Conservation (phyloP, 2,797 vertebrate genomes). For the Aeoliscus strigatus region DNA sequence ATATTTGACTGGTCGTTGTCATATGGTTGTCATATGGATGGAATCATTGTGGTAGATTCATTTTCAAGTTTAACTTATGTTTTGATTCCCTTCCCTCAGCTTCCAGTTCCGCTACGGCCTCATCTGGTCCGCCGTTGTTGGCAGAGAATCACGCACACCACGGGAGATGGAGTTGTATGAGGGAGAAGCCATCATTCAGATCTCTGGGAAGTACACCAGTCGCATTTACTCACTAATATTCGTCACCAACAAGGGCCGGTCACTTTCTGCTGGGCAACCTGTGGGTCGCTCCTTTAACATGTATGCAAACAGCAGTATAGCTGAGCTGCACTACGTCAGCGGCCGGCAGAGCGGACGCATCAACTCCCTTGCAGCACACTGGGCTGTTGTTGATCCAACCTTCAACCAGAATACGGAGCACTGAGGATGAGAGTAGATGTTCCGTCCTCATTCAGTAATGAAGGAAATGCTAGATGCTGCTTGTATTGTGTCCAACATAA, state of each 20-base stretch:
- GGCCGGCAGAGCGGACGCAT: neutral
- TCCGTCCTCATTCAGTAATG: too few species aligned
- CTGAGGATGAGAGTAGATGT: neutral
- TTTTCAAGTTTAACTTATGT: neutral
- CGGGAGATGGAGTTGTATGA: conserved; percentile 14
- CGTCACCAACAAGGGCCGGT: conserved; percentile 28
- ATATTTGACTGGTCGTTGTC: neutral
- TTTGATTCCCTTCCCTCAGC: conserved; percentile 1
- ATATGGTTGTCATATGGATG: neutral
- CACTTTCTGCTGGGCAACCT: conserved; percentile 12
- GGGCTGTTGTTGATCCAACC: neutral
- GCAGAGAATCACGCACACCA: fast-evolving
- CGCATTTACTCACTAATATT: conserved; percentile 27
- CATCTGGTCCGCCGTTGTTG: conserved; percentile 1
- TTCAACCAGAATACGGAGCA: fast-evolving
- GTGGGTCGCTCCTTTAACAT: conserved; percentile 33
- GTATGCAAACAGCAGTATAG: conserved; percentile 7
- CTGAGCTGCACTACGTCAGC: conserved; percentile 40
- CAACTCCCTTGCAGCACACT: conserved; percentile 26
- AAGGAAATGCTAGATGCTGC: too few species aligned
- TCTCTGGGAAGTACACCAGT: conserved; percentile 28
- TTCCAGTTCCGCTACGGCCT: conserved; percentile 22
- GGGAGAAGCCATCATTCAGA: conserved; percentile 27
- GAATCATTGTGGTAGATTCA: too few species aligned
- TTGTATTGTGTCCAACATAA: too few species aligned